Evolutionary conservation across 2,113 vertebrate species (phyloP), one percentile per base, ranked within the genome.

Genomic region (Gallinago media): DNA sequence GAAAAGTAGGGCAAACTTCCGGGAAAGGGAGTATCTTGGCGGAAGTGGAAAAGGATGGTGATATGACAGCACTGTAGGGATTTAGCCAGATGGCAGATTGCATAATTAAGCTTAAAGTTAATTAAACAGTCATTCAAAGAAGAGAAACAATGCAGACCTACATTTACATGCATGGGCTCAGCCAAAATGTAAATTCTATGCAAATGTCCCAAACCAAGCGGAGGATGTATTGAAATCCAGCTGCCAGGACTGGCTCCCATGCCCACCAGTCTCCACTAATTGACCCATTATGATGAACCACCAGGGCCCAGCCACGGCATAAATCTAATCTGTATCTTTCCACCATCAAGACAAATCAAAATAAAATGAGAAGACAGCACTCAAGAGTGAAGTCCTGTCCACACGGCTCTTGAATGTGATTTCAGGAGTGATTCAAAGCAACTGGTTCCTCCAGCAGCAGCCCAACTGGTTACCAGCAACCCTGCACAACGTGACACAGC

Each of bases 71-170:
- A 93, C 65, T 91, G 40, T 54, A 88, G 73, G 80, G 88, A 95
- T 82, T 94, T 73, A 75, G 54, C 80, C 95, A 94, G 96, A 89
- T 95, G 82, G 94, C 46, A 86, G 72, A 93, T 36, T 63, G 91
- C 38, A 32, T 92, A 95, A 94, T 95, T 96, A 94, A 91, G 54
- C 71, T 93, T 91, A 75, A 96, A 95, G 85, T 96, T 95, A 95
- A 95, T 96, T 97, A 96, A 95, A 95, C 56, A 94, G 85, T 56
- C 80, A 87, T 89, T 96, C 83, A 81, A 92, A 92, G 80, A 95
- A 77, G 34, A 86, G 65, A 86, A 92, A 90, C 94, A 95, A 96
- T 50, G 40, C 62, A 92, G 88, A 96, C 73, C 80, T 87, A 85
- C 46, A 91, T 86, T 94, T 87, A 81, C 73, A 94, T 85, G 80